Conservation (phyloP, 2,797 vertebrate species). For the Myioborus melanocephalus region DNA sequence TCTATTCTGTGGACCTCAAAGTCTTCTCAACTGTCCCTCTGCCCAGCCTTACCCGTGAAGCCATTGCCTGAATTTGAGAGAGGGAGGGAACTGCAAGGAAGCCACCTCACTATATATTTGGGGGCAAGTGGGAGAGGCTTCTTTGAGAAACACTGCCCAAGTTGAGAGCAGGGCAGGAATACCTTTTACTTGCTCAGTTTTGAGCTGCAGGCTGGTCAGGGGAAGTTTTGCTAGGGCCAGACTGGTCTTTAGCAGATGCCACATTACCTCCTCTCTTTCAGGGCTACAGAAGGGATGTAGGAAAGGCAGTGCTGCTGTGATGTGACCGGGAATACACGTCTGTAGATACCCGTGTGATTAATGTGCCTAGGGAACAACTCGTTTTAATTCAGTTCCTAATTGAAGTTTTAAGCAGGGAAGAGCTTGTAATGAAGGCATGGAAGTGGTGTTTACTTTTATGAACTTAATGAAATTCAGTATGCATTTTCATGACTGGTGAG, state of each 20-base stretch:
- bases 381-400: neutral
- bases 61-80: neutral
- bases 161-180: neutral
- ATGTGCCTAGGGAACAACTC: neutral
- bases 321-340: neutral
- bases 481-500: neutral
- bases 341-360: neutral
- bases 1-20: neutral
- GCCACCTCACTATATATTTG: fast-evolving
- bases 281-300: neutral
- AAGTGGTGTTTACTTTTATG: neutral
- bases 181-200: neutral
- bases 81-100: neutral
- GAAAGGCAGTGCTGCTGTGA: neutral
- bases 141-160: neutral
- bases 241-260: neutral
- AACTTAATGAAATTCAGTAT: neutral
- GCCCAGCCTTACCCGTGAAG: neutral
- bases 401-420: neutral
- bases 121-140: neutral
- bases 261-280: neutral
- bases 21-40: neutral
- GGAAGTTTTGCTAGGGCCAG: neutral
- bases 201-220: neutral
- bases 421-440: neutral